Conservation (phyloP, 2,113 vertebrate genomes). For the Pachycephala philippinensis region DNA sequence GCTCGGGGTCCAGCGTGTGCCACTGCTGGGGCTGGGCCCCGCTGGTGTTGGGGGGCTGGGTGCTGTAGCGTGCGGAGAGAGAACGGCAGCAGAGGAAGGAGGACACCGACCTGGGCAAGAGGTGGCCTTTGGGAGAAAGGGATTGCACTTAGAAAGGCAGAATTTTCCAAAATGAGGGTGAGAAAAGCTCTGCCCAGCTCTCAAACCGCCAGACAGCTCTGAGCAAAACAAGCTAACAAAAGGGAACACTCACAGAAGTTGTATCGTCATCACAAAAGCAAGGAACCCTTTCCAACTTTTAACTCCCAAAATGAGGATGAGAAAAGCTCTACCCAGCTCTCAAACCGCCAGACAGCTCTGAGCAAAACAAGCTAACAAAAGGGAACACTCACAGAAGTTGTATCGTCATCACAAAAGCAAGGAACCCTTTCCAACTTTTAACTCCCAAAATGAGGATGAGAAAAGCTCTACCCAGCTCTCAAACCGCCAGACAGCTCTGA, state of each 20-base stretch:
- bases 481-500: not conserved
- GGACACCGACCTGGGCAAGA: not conserved
- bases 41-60: slow-evolving; percentile 62
- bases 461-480: not conserved
- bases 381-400: not conserved
- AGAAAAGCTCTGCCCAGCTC: not conserved
- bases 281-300: no score
- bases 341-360: not conserved
- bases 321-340: not conserved
- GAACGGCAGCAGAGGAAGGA: not conserved
- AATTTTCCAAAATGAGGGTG: not conserved
- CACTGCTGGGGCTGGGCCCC: slow-evolving; percentile 67
- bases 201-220: not conserved
- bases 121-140: slow-evolving; percentile 32
- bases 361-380: not conserved
- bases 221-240: not conserved
- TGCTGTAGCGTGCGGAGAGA: slow-evolving; percentile 47
- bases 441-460: not conserved
- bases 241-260: not conserved
- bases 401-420: not conserved
- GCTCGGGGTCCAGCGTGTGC: slow-evolving; percentile 74
- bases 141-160: not conserved
- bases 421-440: no score
- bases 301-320: not conserved
- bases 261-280: fast-evolving